Conservation (phyloP, 2,888 invertebrate species). For the Chloroclystis v-ata region DNA sequence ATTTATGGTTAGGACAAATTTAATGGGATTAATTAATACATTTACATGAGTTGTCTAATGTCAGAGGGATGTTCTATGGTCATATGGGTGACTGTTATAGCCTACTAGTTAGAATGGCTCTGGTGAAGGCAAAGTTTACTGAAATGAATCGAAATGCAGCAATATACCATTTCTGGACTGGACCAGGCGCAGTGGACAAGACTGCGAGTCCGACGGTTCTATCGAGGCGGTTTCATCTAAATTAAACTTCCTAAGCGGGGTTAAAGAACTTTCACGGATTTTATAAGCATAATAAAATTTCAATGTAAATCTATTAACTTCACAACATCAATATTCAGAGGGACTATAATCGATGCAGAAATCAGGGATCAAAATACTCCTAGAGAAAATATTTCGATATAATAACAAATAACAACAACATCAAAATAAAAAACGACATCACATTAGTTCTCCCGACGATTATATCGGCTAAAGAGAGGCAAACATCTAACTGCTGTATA, state of each 20-base stretch:
- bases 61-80: conserved; percentile 45
- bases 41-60: conserved; percentile 47
- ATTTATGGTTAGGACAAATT: conserved; percentile 36
- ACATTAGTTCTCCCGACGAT: conserved; percentile 64
- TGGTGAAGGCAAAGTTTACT: conserved; percentile 43
- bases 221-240: conserved; percentile 71
- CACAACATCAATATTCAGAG: conserved; percentile 74
- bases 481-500: conserved; percentile 74
- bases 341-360: conserved; percentile 71
- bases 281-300: conserved; percentile 56
- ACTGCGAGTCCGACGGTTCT: conserved; percentile 66
- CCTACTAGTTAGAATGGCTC: conserved; percentile 46
- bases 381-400: conserved; percentile 57
- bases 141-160: conserved; percentile 48
- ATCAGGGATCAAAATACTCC: conserved; percentile 68
- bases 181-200: conserved; percentile 58
- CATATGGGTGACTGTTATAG: conserved; percentile 48
- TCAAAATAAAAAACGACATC: conserved; percentile 67
- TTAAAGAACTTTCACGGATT: conserved; percentile 42
- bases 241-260: conserved; percentile 66
- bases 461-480: conserved; percentile 72
- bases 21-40: conserved; percentile 44
- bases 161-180: conserved; percentile 60
- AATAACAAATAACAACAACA: conserved; percentile 66
- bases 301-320: conserved; percentile 57